phyloP scores from a whole-genome alignment of 2,113 vertebrate genomes.

The Lepus europaeus region DNA sequence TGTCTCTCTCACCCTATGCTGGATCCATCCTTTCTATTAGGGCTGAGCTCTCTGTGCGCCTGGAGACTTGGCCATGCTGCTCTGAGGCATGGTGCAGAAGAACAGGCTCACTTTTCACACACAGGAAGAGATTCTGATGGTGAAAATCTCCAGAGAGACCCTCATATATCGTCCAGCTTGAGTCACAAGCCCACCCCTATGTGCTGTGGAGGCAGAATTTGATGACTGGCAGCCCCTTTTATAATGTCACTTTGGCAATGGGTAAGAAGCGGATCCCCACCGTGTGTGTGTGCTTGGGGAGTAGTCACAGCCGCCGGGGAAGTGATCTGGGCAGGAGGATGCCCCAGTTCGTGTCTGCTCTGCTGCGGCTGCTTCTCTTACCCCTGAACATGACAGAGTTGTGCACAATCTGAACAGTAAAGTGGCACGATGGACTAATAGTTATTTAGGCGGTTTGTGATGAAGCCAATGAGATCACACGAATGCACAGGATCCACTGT shows the following conservation, averaged over 20 bases:
- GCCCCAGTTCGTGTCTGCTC: neutral
- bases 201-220: neutral
- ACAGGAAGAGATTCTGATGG: neutral
- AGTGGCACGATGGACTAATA: neutral
- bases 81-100: neutral
- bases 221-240: neutral
- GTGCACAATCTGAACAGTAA: neutral
- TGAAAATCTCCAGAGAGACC: neutral
- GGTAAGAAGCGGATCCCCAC: neutral
- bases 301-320: neutral
- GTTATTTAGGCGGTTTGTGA: neutral
- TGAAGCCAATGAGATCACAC: neutral
- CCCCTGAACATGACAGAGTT: neutral
- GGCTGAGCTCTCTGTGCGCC: neutral
- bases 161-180: neutral
- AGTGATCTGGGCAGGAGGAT: neutral
- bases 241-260: conserved; percentile 6
- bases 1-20: neutral
- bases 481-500: neutral
- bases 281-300: neutral
- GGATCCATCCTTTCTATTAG: neutral
- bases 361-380: too few relatives aligned
- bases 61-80: neutral
- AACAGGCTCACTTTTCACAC: neutral
- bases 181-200: neutral